phyloP scores from a whole-genome alignment of 2,888 invertebrate species.

The Suillia variegata region DNA sequence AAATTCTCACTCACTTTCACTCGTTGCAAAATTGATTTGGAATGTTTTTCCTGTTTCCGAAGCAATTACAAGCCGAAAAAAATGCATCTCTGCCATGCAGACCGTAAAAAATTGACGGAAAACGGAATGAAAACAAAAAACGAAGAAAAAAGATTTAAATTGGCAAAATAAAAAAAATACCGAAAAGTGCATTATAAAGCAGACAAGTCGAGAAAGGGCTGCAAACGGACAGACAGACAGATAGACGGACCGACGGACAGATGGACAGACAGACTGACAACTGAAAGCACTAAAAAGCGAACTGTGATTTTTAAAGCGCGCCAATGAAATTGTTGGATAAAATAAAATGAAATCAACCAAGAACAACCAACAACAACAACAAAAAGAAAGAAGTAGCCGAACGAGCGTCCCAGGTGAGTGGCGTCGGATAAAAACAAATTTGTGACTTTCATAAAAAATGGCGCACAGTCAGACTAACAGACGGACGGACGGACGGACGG shows the following conservation, averaged over 20 bases:
- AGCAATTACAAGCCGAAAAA: not conserved
- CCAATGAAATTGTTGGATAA: no score
- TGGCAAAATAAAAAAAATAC: not conserved
- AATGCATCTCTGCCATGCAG: constrained; percentile 13
- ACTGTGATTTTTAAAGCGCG: no score
- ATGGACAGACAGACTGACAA: not conserved
- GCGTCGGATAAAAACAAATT: no score
- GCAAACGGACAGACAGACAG: not conserved
- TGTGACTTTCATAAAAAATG: no score
- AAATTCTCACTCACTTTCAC: not conserved
- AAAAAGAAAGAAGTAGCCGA: no score
- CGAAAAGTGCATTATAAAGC: not conserved
- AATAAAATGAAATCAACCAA: no score
- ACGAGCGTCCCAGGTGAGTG: no score
- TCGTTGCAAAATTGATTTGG: not conserved
- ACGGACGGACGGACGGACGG: not conserved
- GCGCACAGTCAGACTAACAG: not conserved
- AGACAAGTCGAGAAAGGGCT: constrained; percentile 6
- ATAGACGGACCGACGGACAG: not conserved
- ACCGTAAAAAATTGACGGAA: constrained; percentile 10
- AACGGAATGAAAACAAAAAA: not conserved
- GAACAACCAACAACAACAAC: no score
- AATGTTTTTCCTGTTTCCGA: not conserved
- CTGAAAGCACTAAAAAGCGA: no score
- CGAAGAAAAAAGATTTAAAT: not conserved